phyloP scores from a whole-genome alignment of 1,140 invertebrate genomes.

The Plodia interpunctella region DNA sequence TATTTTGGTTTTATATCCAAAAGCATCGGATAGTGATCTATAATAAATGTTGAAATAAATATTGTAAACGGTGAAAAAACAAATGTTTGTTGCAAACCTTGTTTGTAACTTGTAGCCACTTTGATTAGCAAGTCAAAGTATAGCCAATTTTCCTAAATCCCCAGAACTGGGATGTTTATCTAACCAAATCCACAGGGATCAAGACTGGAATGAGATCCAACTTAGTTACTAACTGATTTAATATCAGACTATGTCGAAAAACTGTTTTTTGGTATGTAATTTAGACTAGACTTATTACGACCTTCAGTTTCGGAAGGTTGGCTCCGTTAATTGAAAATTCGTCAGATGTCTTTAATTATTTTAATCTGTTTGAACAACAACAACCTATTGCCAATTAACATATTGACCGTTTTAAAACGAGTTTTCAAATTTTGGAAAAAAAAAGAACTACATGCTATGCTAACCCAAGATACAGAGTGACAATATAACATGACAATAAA shows the following conservation, averaged over 20 bases:
- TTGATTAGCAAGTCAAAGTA: conserved; percentile 16
- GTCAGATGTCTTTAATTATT: too few relatives aligned
- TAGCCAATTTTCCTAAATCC: conserved; percentile 13
- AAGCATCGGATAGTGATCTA: too few relatives aligned
- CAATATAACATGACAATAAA: not conserved
- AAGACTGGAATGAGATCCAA: not conserved
- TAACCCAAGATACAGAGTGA: not conserved
- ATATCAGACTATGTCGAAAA: too few relatives aligned
- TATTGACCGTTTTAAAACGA: not conserved
- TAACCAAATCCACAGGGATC: conserved; percentile 2
- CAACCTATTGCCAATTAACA: too few relatives aligned
- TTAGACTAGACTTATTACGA: not conserved
- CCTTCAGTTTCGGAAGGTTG: not conserved
- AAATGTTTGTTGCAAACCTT: too few relatives aligned
- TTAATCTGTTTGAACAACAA: too few relatives aligned
- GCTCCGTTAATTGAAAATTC: too few relatives aligned
- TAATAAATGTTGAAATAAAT: too few relatives aligned
- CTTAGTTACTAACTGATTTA: not conserved
- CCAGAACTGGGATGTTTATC: not conserved
- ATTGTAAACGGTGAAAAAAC: too few relatives aligned
- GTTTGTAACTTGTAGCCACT: conserved; percentile 10
- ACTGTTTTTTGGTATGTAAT: too few relatives aligned
- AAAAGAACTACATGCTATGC: too few relatives aligned
- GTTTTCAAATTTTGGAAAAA: not conserved
- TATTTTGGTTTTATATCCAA: too few relatives aligned